Conservation (phyloP, 1,140 invertebrate species). For the Lepidurus couesii region DNA sequence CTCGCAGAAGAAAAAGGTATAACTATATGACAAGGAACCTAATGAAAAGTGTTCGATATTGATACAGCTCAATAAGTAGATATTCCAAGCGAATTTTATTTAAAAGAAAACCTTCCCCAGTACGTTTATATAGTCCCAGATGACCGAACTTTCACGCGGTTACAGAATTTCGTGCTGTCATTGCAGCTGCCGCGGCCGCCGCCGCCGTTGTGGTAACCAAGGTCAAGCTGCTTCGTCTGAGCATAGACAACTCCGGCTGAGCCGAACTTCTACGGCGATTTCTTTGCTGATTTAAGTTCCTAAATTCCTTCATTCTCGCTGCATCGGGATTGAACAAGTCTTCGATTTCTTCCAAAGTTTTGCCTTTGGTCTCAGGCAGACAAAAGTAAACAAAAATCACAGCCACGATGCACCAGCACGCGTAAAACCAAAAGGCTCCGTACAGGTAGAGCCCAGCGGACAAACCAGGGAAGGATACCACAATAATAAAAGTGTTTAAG, state of each 20-base stretch:
- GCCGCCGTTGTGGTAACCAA: not conserved
- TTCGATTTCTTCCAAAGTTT: constrained; percentile 48
- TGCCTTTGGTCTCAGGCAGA: constrained; percentile 52
- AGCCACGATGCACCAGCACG: constrained; percentile 40
- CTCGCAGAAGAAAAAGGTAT: no score
- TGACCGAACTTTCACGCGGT: no score
- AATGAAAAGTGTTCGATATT: no score
- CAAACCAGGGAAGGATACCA: constrained; percentile 45
- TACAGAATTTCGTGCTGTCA: not conserved
- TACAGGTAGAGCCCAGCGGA: constrained; percentile 55
- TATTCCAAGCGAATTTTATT: no score
- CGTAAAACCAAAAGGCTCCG: constrained; percentile 42
- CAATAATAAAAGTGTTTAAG: constrained; percentile 46
- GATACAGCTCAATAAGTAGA: no score
- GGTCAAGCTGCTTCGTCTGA: not conserved
- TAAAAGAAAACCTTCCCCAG: no score
- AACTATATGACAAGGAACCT: no score
- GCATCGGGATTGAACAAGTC: constrained; percentile 35
- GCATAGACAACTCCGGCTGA: not conserved
- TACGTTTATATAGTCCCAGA: no score
- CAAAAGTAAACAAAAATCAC: constrained; percentile 44
- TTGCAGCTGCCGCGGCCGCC: not conserved
- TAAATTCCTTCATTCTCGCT: not conserved
- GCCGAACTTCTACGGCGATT: not conserved
- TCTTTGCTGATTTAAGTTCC: not conserved